Conservation (phyloP, 1,140 invertebrate species). For the Drosophila punjabiensis region DNA sequence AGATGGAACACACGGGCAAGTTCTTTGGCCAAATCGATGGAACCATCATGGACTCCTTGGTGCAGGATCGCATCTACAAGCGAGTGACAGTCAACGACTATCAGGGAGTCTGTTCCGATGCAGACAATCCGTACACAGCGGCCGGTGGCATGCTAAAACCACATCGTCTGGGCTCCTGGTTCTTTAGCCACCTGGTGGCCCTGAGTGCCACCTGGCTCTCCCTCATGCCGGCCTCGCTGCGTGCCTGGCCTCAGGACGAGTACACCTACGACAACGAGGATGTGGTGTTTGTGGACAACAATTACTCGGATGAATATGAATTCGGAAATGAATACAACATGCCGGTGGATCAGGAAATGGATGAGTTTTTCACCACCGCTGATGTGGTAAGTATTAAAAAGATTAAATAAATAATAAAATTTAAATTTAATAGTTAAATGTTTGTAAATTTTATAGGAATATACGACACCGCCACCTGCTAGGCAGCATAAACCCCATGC, state of each 20-base stretch:
- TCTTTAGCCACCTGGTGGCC: conserved; percentile 75
- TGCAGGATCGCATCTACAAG: conserved; percentile 95
- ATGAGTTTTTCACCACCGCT: conserved; percentile 82
- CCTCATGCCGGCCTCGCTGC: conserved; percentile 66
- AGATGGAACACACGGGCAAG: conserved; percentile 92
- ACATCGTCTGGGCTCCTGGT: conserved; percentile 67
- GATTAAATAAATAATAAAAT: not conserved
- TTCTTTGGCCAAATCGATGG: conserved; percentile 98
- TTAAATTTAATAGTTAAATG: not conserved
- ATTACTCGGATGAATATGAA: conserved; percentile 82
- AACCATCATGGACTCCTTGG: conserved; percentile 97
- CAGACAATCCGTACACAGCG: conserved; percentile 90
- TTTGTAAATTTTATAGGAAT: conserved; percentile 49
- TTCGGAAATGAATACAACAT: conserved; percentile 74
- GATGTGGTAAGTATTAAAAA: conserved; percentile 54
- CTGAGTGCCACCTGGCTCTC: conserved; percentile 76
- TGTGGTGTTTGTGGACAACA: conserved; percentile 74
- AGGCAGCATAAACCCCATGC: conserved; percentile 85
- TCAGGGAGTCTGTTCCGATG: conserved; percentile 94
- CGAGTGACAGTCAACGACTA: conserved; percentile 95
- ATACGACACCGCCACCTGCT: conserved; percentile 69
- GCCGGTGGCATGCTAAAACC: conserved; percentile 77
- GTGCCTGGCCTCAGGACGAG: conserved; percentile 83
- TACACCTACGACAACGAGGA: conserved; percentile 83
- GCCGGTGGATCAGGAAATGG: conserved; percentile 78